Evolutionary conservation across 2,797 vertebrate species (phyloP), one percentile per base, ranked within the genome.

Genomic region (Anas georgica): DNA sequence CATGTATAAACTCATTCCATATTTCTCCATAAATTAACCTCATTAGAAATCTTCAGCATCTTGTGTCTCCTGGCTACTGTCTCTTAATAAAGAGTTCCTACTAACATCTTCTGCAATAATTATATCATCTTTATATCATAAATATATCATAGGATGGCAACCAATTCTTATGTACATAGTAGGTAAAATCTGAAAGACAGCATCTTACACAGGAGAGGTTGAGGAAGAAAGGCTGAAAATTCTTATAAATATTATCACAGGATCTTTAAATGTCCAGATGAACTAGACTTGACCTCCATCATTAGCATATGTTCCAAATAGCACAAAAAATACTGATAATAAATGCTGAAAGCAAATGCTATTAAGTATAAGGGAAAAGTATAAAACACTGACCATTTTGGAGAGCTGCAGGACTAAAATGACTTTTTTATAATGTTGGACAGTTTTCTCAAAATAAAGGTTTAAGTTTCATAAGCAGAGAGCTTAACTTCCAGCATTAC

Each of bases 401-500:
- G 37, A 86, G 46, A 86, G 41, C 12, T 69, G 23, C 25, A 88
- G 74, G 35, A 91, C 67, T 86, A 52, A 94, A 88, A 82, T 77
- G 68, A 94, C 83, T 82, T 86, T 90, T 90, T 59, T 18, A 7
- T 29, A 90, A 82, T 31, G 22, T 29, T 91, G 92, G 70, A 79
- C 69, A 86, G 26, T 67, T 88, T 95, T 86, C 64, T 56, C 67
- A 76, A 94, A 82, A 76, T 46, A 86, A 88, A 90, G 37, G 59
- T 74, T 80, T 41, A 86, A 77, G 39, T 90, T 85, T 88, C 43
- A 41, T 39, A 88, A 92, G 77, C 46, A 90, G 77, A 91, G 55
- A 91, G 60, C 48, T 86, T 84, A 76, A 94, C 86, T 90, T 43
- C 60, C 68, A 73, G 83, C 43, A 74, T 88, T 93, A 93, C 88